These are phyloP conservation scores for Cotesia vestalis DNA, from an alignment of 1,140 invertebrate species.

Conservation along the genomic window DNA sequence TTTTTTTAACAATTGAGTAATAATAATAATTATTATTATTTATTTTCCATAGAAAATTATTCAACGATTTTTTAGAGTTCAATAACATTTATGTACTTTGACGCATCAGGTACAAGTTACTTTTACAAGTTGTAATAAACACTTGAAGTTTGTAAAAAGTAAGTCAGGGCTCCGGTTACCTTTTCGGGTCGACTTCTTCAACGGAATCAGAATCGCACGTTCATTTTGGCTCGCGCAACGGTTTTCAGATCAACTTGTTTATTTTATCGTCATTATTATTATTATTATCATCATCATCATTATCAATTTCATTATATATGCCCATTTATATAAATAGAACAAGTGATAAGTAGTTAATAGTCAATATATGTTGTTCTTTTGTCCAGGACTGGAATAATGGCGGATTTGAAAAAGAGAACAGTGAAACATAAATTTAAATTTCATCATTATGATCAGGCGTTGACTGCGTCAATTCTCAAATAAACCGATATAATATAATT, in stretches of 20 bases:
- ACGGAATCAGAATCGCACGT: constrained; percentile 6
- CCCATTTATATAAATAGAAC: no score
- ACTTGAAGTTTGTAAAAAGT: constrained; percentile 16
- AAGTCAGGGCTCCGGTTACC: constrained; percentile 20
- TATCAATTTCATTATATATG: no score
- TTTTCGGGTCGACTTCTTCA: constrained; percentile 27
- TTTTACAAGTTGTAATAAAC: not conserved
- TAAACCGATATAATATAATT: not conserved
- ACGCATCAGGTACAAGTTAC: not conserved
- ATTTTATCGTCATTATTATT: not conserved
- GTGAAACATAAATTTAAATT: not conserved
- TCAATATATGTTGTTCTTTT: not conserved
- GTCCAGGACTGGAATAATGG: no score
- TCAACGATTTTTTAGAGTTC: no score
- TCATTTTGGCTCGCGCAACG: constrained; percentile 15
- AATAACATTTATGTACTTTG: no score
- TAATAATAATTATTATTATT: no score
- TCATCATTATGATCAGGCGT: constrained; percentile 5
- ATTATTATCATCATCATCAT: no score
- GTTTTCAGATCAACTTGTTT: not conserved
- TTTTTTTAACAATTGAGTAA: no score
- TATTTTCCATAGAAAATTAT: no score
- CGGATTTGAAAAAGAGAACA: no score
- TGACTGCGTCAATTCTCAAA: constrained; percentile 7
- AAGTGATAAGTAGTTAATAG: not conserved